phyloP scores from a whole-genome alignment of 2,113 vertebrate genomes.

The Echinops telfairi region DNA sequence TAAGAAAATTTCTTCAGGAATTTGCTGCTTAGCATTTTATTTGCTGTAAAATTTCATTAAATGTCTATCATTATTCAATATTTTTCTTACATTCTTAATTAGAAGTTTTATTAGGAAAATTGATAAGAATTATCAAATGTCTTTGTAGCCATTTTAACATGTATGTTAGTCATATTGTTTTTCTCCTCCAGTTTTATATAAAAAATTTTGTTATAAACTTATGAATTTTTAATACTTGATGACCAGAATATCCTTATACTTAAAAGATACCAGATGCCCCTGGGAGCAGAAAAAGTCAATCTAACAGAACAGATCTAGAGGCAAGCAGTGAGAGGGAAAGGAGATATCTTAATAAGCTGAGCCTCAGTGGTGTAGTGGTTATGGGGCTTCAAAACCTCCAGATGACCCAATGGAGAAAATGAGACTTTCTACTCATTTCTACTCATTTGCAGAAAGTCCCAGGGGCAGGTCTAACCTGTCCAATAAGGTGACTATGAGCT shows the following conservation, averaged over 20 bases:
- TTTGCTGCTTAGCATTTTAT: constrained; percentile 51
- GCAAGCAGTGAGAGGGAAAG: background rate
- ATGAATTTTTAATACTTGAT: constrained; percentile 5
- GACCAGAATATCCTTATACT: background rate
- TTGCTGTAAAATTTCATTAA: constrained; percentile 67
- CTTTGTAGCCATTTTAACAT: background rate
- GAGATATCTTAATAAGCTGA: too few species aligned
- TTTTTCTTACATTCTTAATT: background rate
- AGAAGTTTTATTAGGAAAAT: constrained; percentile 62
- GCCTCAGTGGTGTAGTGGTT: too few species aligned
- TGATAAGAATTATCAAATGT: constrained; percentile 46
- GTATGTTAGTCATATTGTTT: constrained; percentile 20
- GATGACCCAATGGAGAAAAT: too few species aligned
- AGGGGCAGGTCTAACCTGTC: too few species aligned
- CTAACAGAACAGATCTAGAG: background rate
- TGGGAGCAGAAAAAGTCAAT: background rate
- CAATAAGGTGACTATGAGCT: too few species aligned
- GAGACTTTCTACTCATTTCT: too few species aligned
- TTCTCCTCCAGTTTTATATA: constrained; percentile 52
- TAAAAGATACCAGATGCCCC: background rate
- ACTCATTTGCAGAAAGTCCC: too few species aligned
- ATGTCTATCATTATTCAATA: constrained; percentile 59
- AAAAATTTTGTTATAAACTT: constrained; percentile 54
- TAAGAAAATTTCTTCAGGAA: constrained; percentile 62
- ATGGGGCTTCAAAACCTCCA: too few species aligned